Evolutionary conservation across 2,888 invertebrate species (phyloP).

Genomic region (Sisyra nigra): DNA sequence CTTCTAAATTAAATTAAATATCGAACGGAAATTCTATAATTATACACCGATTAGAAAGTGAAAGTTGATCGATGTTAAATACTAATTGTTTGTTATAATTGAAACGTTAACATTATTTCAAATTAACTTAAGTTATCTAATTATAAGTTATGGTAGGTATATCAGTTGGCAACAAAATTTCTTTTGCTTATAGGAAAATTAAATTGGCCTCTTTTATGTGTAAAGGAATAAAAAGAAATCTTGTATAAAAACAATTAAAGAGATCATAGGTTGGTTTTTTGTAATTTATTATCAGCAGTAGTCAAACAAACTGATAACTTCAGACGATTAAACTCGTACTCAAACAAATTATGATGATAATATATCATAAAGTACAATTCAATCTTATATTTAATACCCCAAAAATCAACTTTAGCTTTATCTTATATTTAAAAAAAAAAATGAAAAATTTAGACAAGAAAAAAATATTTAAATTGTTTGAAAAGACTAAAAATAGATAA

Average conservation of each 20-base stretch:
- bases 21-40: too few species aligned
- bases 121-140: neutral
- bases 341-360: neutral
- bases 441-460: too few species aligned
- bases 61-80: too few species aligned
- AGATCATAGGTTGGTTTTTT: neutral
- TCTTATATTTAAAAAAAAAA: too few species aligned
- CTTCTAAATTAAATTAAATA: too few species aligned
- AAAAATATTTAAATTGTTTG: neutral
- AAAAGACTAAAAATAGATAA: neutral
- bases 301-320: neutral
- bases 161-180: too few species aligned
- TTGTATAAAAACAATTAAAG: neutral
- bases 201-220: neutral
- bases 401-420: too few species aligned
- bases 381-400: too few species aligned
- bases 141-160: neutral
- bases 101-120: neutral
- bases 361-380: too few species aligned
- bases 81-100: too few species aligned
- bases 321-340: neutral
- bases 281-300: neutral
- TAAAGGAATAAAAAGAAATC: neutral
- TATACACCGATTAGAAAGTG: too few species aligned
- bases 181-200: neutral